Base-by-base conservation (phyloP, 2,113 vertebrate species). In the Shinisaurus crocodilurus region DNA sequence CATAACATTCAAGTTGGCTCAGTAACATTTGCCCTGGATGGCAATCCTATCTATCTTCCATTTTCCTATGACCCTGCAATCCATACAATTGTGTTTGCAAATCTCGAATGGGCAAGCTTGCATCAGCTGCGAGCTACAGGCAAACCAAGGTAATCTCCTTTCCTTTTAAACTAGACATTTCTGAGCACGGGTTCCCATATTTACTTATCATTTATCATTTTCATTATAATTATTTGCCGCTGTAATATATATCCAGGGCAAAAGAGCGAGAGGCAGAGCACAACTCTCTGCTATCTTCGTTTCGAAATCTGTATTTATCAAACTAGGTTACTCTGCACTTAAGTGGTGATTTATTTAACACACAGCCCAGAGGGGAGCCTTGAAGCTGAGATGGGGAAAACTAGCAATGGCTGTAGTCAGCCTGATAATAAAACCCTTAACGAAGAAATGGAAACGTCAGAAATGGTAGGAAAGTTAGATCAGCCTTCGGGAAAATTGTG, bases 221-320 rank as follows among this genome's bases (percentile, higher is more conserved):
- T 60, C 34, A n/a, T 63, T 83, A 57, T 48, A 43, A 72, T 82
- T 80, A 45, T 72, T 74, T 82, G 48, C 27, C 13, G 25, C 18
- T 15, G 67, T 57, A 67, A 74, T 45, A 50, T 34, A 90, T 93
- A 85, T 94, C 81, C 40, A 79, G 75, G 9, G 6, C 5, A 86
- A 12, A 20, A 75, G 89, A 86, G 48, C 0, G 89, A 91, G 86
- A 91, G 6, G 7, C 63, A 13, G 88, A 92, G 85, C 32, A 86
- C 89, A 92, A 89, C 60, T 57, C 40, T 89, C 88, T 6, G 7
- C 37, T 92, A 86, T 92, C 77, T 65, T 79, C 91, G 43, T 63
- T 89, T 34, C 83, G 32, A 93, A 37, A 37, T 76, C 7, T 88
- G 27, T 90, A 74, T 95, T 93, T 94, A 3, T 88, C 75, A 92